Conservation (phyloP, 2,888 invertebrate species). For the Lochmaea capreae region DNA sequence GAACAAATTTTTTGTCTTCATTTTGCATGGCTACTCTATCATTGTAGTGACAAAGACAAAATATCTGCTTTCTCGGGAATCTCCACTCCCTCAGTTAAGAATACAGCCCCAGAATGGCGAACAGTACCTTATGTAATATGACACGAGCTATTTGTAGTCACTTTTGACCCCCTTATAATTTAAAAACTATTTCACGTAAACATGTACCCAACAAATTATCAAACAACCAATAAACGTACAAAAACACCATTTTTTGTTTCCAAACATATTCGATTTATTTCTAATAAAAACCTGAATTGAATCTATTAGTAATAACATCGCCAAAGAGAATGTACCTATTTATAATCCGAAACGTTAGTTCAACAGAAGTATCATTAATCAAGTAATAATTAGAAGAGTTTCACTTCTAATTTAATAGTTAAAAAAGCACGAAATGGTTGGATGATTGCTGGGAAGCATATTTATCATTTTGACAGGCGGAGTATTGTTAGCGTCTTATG, state of each 20-base stretch:
- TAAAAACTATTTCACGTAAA: too few relatives aligned
- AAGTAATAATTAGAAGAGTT: constrained; percentile 53
- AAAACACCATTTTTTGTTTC: neutral
- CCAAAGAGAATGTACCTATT: neutral
- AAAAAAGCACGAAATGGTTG: constrained; percentile 53
- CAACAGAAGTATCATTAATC: constrained; percentile 50
- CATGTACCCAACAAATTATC: neutral
- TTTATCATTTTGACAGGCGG: constrained; percentile 53
- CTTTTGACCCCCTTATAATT: too few relatives aligned
- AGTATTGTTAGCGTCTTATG: constrained; percentile 53
- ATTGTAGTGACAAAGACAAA: too few relatives aligned
- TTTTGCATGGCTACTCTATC: too few relatives aligned
- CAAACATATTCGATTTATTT: neutral
- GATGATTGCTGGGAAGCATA: constrained; percentile 52
- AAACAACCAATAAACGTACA: neutral
- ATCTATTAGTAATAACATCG: neutral
- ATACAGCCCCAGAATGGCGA: too few relatives aligned
- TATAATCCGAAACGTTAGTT: constrained; percentile 14
- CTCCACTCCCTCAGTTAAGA: too few relatives aligned
- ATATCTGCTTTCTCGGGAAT: too few relatives aligned
- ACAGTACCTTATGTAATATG: too few relatives aligned
- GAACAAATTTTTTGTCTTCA: too few relatives aligned
- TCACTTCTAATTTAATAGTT: constrained; percentile 52
- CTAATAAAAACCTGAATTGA: neutral
- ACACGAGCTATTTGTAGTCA: too few relatives aligned